Evolutionary conservation across 2,888 invertebrate species (phyloP), one percentile per base, ranked within the genome.

Genomic region (Branchipolynoe longqiensis): DNA sequence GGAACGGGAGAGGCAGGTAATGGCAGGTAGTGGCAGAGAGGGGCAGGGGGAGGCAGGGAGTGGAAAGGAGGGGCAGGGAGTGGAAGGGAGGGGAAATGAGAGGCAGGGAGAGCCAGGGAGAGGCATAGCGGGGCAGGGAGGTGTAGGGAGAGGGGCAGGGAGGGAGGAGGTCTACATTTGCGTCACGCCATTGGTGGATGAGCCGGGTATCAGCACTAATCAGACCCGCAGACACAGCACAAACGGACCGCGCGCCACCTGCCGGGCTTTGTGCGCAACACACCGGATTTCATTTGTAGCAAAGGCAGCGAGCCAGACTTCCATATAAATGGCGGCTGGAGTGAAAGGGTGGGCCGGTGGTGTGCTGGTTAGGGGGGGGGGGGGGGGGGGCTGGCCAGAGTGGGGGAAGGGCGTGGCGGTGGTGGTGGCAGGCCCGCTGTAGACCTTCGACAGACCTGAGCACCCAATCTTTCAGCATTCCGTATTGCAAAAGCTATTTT

Each of bases 271-370:
- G 69, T 69, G 69, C 18, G 22, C 69, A 0, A 36, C 69, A 69
- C 69, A 69, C 6, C n/a, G 69, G 69, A 36, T 69, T 69, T 69
- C 69, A 69, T 69, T 69, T 69, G 69, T 22, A 38, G 36, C 69
- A 2, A 69, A 22, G 22, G 69, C 18, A n/a, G 12, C 36, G 69
- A 6, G 69, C 38, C 69, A 36, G 69, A 69, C 69, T 69, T 22
- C 18, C 69, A 69, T 69, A 33, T 69, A 69, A 38, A 69, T 69
- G 69, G 69, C 14, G 69, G 36, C n/a, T n/a, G n/a, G n/a, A n/a
- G n/a, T n/a, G n/a, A n/a, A n/a, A n/a, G n/a, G n/a, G n/a, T n/a
- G n/a, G n/a, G n/a, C n/a, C n/a, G n/a, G n/a, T n/a, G n/a, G n/a
- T n/a, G n/a, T n/a, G n/a, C n/a, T n/a, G n/a, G n/a, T n/a, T n/a